Base-by-base conservation (phyloP, 2,797 vertebrate species). In the Ctenosaura bakeri region DNA sequence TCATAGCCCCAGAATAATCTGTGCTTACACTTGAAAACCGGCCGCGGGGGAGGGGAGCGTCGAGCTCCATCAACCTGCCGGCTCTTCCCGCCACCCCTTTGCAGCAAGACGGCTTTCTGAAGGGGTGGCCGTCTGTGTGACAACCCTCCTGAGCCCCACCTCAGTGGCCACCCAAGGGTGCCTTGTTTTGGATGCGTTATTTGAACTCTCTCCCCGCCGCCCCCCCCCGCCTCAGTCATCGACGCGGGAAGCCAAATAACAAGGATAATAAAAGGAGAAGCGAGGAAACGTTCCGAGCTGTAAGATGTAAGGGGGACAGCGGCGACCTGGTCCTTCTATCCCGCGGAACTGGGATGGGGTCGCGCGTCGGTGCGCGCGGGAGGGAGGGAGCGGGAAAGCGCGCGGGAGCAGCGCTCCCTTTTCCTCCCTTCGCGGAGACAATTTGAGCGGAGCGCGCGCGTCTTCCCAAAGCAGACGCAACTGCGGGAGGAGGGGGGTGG, bases 51-150 rank as follows among this genome's bases (percentile, higher is more conserved):
- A 29, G 88, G 88, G 85, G 35, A 92, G 90, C 73, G 87, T 12
- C 52, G 52, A 52, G 52, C 52, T 8, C 7, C 52, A 8, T 52
- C 52, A 8, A 52, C 52, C 52, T 52, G 52, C 52, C 89, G 54
- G 42, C 78, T 50, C 93, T 85, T 92, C 85, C 85, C 84, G 73
- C 79, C 90, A 16, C 56, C n/a, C 2, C 81, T 90, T 81, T 80
- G 66, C 74, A 24, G 7, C 50, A 76, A 50, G 71, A 6, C 76
- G 3, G 26, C 12, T 29, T n/a, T 56, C 12, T 22, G 91, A 92
- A 94, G 91, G 89, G 90, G 84, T 26, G 87, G 83, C n/a, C n/a
- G n/a, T 14, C 71, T 74, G 35, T 46, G 69, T 91, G 93, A 89
- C 92, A 32, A 89, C 78, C 83, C 86, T 91, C 90, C 82, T 52